Conservation (phyloP, 2,113 vertebrate species). For the Todiramphus chloris region DNA sequence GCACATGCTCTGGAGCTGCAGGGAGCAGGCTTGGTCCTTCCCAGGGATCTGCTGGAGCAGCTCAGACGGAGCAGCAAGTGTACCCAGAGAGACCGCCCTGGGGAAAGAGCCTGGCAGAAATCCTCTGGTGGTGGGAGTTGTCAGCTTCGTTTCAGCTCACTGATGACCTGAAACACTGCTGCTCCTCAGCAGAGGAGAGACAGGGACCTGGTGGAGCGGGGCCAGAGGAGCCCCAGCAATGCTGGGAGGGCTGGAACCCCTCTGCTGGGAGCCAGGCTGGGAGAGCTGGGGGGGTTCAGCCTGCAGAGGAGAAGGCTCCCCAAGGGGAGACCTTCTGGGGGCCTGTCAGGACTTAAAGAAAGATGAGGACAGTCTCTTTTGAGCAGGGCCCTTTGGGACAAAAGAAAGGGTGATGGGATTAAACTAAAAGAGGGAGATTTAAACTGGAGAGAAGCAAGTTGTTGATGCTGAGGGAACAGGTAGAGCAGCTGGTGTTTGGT, state of each 20-base stretch:
- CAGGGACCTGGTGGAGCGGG: background rate
- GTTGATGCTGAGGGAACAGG: background rate
- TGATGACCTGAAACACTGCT: background rate
- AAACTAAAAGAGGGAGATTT: background rate
- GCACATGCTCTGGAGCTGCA: background rate
- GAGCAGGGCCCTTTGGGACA: background rate
- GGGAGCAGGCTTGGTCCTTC: background rate
- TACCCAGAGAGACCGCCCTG: background rate
- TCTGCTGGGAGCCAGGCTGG: no score
- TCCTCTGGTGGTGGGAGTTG: background rate
- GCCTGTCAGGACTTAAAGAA: background rate
- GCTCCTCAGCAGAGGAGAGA: background rate
- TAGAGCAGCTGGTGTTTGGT: accelerated
- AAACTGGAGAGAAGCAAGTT: background rate
- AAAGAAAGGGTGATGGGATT: background rate
- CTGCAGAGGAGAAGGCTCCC: background rate
- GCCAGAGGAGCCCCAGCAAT: background rate
- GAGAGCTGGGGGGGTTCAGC: background rate
- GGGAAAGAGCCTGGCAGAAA: background rate
- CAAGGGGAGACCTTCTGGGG: background rate
- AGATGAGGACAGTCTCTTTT: background rate
- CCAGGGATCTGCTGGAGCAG: background rate
- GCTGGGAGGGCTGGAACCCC: background rate
- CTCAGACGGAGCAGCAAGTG: background rate
- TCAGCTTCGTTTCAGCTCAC: background rate